Conservation (phyloP, 2,888 invertebrate genomes). For the Plutella xylostella region DNA sequence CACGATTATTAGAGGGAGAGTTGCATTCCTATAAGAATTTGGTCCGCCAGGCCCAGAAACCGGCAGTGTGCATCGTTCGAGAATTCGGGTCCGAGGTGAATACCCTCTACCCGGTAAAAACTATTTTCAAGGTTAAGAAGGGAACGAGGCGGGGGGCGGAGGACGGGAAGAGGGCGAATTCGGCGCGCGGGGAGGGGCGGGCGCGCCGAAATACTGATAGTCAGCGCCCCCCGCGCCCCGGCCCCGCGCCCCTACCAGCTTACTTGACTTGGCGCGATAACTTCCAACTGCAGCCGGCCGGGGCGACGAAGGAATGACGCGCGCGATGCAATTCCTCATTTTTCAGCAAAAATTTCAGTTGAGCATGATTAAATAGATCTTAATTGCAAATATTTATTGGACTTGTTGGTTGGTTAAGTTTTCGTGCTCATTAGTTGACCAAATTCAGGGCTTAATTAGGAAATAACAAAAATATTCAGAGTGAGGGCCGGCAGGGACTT, state of each 20-base stretch:
- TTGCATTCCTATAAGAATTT: conserved; percentile 41
- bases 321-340: no score
- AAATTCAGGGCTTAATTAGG: no score
- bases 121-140: conserved; percentile 70
- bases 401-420: no score
- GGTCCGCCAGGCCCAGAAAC: conserved; percentile 29
- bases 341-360: no score
- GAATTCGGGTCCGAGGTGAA: conserved; percentile 69
- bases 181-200: conserved; percentile 26
- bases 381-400: no score
- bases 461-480: conserved; percentile 12
- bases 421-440: no score
- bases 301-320: no score
- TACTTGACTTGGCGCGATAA: background rate
- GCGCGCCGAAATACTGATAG: conserved; percentile 67
- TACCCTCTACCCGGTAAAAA: conserved; percentile 68
- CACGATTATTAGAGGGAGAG: conserved; percentile 26
- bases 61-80: conserved; percentile 51
- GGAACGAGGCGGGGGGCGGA: conserved; percentile 40
- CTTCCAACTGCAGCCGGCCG: background rate
- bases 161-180: conserved; percentile 25
- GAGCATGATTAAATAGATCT: no score
- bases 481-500: conserved; percentile 13
- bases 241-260: conserved; percentile 1
- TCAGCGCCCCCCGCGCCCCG: conserved; percentile 24